Percentiles rank a stretch among this genome's conserved stretches.
Evolutionary conservation across 2,797 vertebrate genomes (phyloP).

Genomic region (Gymnoscopelus braueri): DNA sequence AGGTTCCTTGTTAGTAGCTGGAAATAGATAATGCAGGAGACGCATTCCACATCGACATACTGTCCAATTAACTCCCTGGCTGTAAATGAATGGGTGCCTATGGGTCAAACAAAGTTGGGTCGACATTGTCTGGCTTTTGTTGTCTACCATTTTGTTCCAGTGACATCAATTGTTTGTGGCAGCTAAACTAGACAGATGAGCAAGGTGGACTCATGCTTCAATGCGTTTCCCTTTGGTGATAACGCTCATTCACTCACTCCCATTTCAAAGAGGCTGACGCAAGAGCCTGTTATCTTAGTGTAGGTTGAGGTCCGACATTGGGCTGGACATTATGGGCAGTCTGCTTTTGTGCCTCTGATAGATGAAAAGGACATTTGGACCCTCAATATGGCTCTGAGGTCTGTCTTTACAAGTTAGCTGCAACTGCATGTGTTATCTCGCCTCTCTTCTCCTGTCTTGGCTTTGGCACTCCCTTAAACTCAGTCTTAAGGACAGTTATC

Average conservation of each 20-base stretch:
- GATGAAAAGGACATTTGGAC: constrained; percentile 10
- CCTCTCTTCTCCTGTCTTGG: constrained; percentile 52
- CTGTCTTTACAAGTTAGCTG: constrained; percentile 28
- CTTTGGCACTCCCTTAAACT: constrained; percentile 70
- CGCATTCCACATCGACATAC: constrained; percentile 67
- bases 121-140: constrained; percentile 41
- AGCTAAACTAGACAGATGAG: constrained; percentile 47
- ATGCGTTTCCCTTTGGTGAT: constrained; percentile 41
- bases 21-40: constrained; percentile 54
- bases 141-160: constrained; percentile 50
- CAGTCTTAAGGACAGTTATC: constrained; percentile 68
- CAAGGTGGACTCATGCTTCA: constrained; percentile 33
- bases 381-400: constrained; percentile 29
- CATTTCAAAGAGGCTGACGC: constrained; percentile 28
- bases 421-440: constrained; percentile 64
- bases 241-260: constrained; percentile 51
- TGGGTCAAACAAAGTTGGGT: constrained; percentile 23
- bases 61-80: constrained; percentile 62
- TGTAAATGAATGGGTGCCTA: constrained; percentile 47
- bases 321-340: constrained; percentile 19
- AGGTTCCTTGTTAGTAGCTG: constrained; percentile 52
- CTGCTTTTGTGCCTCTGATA: constrained; percentile 1
- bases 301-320: constrained; percentile 3
- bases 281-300: constrained; percentile 44
- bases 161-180: constrained; percentile 52